Conservation (phyloP, 1,140 invertebrate genomes). For the Camponotus vicinus region DNA sequence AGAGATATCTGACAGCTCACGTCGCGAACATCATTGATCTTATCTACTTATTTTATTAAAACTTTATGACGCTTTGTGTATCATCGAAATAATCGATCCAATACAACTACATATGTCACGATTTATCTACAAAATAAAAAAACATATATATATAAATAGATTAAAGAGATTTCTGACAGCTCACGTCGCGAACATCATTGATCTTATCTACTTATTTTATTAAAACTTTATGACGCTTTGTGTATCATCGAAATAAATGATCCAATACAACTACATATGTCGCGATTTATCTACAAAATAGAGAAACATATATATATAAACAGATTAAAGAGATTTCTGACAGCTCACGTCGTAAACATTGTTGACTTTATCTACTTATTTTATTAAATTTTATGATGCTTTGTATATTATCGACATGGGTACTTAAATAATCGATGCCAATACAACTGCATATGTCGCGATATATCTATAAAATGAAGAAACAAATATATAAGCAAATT, state of each 20-base stretch:
- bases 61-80: too few species aligned
- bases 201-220: too few species aligned
- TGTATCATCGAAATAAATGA: background rate
- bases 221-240: too few species aligned
- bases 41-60: too few species aligned
- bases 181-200: background rate
- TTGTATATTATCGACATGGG: too few species aligned
- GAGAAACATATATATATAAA: background rate
- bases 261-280: slow-evolving; percentile 9
- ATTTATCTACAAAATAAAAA: background rate
- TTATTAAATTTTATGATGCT: too few species aligned
- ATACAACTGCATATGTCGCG: too few species aligned
- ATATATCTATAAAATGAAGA: background rate
- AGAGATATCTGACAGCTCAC: background rate
- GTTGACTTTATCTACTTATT: too few species aligned
- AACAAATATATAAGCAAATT: background rate
- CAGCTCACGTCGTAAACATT: too few species aligned
- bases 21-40: background rate
- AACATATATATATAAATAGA: background rate
- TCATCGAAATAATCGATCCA: slow-evolving; percentile 19
- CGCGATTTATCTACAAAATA: slow-evolving; percentile 3
- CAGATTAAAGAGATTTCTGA: too few species aligned
- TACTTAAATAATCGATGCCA: too few species aligned
- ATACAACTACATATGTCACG: background rate
- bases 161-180: background rate